Conservation (phyloP, 2,797 vertebrate genomes). For the Odontamblyopus rebecca region DNA sequence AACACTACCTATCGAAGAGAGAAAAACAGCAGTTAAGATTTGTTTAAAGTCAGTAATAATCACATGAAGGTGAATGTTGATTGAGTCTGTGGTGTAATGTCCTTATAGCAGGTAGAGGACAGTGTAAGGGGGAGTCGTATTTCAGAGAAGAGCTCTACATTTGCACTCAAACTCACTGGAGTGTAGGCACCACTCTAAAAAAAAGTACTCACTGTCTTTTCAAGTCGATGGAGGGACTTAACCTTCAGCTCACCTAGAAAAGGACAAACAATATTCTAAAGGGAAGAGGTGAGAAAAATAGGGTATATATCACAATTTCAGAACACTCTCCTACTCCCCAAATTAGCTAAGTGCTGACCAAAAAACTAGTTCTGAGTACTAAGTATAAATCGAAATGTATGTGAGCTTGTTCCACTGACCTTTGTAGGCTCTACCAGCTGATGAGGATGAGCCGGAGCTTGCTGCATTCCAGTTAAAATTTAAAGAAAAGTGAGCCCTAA, state of each 20-base stretch:
- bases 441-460: background rate
- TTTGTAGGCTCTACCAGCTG: background rate
- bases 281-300: no score
- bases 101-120: slow-evolving; percentile 1
- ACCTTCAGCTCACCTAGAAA: slow-evolving; percentile 37
- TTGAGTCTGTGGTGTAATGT: background rate
- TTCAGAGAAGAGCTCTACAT: slow-evolving; percentile 20
- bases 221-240: slow-evolving; percentile 34
- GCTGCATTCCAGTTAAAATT: background rate
- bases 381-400: background rate
- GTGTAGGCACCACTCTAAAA: slow-evolving; percentile 24
- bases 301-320: no score
- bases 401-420: background rate
- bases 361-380: no score
- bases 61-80: slow-evolving; percentile 1
- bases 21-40: background rate
- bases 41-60: background rate
- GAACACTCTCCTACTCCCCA: no score
- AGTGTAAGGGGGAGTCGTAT: slow-evolving; percentile 14
- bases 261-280: slow-evolving; percentile 5
- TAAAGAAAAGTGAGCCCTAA: background rate
- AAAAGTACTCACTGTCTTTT: slow-evolving; percentile 32
- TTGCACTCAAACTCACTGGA: slow-evolving; percentile 26
- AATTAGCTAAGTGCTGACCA: no score
- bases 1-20: background rate